These are phyloP conservation scores for Pollicipes pollicipes DNA, from an alignment of 1,140 invertebrate genomes.

Conservation along the genomic window DNA sequence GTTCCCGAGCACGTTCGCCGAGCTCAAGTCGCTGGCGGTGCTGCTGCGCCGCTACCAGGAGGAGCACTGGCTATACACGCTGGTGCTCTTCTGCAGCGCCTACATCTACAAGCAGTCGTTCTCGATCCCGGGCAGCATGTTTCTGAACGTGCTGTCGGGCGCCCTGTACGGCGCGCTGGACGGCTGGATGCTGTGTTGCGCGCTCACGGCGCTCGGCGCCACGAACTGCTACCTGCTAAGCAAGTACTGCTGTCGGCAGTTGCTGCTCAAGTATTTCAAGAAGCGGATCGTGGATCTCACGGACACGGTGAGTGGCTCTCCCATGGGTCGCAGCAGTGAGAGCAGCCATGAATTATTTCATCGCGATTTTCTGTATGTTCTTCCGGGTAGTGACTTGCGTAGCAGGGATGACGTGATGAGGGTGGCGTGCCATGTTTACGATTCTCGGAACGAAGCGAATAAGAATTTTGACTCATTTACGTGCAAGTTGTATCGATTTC, in stretches of 20 bases:
- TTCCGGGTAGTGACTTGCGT: no score
- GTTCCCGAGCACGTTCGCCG: constrained; percentile 11
- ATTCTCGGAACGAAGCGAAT: no score
- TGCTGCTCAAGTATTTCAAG: constrained; percentile 7
- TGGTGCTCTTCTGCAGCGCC: constrained; percentile 36
- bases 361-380: no score
- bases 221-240: constrained; percentile 40
- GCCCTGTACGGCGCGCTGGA: constrained; percentile 36
- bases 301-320: neutral
- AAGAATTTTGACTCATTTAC: no score
- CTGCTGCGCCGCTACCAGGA: constrained; percentile 28
- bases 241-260: constrained; percentile 12
- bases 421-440: no score
- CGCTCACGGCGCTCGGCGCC: constrained; percentile 38
- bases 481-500: no score
- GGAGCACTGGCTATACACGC: constrained; percentile 33
- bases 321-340: no score
- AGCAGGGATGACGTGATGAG: no score
- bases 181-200: constrained; percentile 36
- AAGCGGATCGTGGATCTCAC: neutral
- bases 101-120: constrained; percentile 43
- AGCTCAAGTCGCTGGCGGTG: constrained; percentile 4
- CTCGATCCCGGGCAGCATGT: constrained; percentile 43
- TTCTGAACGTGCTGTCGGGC: constrained; percentile 43
- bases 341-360: no score